Evolutionary conservation across 2,113 vertebrate genomes (phyloP).

Genomic region (Mastomys coucha): DNA sequence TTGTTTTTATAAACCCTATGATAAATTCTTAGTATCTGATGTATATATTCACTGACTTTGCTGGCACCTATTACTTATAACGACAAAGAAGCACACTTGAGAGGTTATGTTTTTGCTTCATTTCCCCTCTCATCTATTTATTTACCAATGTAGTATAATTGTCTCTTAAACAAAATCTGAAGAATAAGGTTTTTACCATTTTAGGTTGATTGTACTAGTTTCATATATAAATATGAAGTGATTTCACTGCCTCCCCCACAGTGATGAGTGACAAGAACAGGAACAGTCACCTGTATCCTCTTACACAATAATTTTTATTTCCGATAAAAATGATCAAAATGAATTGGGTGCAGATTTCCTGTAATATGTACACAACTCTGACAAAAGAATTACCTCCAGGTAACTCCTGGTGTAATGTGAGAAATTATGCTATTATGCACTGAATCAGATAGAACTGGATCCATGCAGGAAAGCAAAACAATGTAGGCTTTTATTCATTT

Average conservation of each 20-base stretch:
- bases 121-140: neutral
- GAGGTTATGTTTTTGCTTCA: neutral
- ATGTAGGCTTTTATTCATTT: slow-evolving; percentile 46
- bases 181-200: neutral
- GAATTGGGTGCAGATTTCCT: slow-evolving; percentile 47
- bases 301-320: slow-evolving; percentile 44
- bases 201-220: slow-evolving; percentile 47
- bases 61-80: neutral
- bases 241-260: neutral
- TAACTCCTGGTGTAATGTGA: slow-evolving; percentile 18
- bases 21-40: neutral
- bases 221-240: slow-evolving; percentile 13
- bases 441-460: slow-evolving; percentile 17
- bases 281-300: slow-evolving; percentile 13
- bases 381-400: slow-evolving; percentile 42
- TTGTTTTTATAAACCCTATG: too few relatives aligned
- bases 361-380: slow-evolving; percentile 2
- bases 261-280: slow-evolving; percentile 51
- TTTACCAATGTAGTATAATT: neutral
- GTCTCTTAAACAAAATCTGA: neutral
- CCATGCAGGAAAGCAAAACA: neutral
- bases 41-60: neutral
- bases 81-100: neutral
- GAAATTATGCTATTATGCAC: slow-evolving; percentile 35
- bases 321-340: slow-evolving; percentile 37